These are phyloP conservation scores for Carcharodon carcharias DNA, from an alignment of 2,797 vertebrate genomes.

Conservation along the genomic window DNA sequence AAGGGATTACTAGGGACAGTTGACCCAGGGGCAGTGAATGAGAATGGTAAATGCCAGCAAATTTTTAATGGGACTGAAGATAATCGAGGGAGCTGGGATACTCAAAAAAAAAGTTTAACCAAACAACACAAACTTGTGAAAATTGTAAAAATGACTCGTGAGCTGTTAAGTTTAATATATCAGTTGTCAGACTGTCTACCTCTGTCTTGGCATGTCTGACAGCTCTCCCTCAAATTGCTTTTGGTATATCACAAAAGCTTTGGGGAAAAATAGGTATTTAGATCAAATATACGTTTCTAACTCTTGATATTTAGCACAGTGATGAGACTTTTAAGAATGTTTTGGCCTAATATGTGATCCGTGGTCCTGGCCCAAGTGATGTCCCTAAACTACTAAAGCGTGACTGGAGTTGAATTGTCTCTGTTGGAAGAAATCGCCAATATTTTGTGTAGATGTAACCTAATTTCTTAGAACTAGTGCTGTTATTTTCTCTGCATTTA, in stretches of 20 bases:
- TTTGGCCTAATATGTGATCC: neutral
- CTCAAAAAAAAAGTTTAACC: neutral
- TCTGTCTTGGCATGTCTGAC: neutral
- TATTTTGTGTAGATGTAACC: neutral
- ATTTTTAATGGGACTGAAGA: neutral
- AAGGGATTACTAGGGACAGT: no score
- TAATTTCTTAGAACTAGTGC: neutral
- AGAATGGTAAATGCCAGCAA: neutral
- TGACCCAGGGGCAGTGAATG: neutral
- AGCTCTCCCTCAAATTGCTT: neutral
- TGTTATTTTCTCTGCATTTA: neutral
- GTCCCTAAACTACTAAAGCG: neutral
- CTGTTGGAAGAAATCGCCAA: neutral
- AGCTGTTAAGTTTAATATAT: neutral
- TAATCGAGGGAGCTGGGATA: neutral
- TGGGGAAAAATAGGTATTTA: neutral
- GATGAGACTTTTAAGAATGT: conserved; percentile 1
- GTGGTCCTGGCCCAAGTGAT: neutral
- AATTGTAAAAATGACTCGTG: neutral
- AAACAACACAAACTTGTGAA: neutral
- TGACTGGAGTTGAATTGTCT: neutral
- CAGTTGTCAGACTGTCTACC: neutral
- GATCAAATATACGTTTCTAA: neutral
- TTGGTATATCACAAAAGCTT: neutral
- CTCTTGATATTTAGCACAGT: neutral